Evolutionary conservation across 1,140 invertebrate species (phyloP).

Genomic region (Thereuonema tuberculata): DNA sequence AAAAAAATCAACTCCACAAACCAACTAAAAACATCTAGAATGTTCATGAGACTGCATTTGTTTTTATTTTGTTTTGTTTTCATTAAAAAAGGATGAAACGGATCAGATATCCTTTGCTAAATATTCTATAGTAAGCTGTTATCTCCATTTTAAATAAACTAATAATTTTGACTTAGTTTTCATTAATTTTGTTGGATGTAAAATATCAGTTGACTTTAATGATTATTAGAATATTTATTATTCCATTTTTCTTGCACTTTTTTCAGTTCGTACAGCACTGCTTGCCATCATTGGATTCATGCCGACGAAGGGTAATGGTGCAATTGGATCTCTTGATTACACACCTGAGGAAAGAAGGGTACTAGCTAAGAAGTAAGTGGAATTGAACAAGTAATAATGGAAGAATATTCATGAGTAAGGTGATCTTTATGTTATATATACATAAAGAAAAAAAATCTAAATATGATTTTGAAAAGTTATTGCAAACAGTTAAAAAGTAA

Average conservation of each 20-base stretch:
- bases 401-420: not conserved
- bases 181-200: not conserved
- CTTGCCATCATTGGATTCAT: slow-evolving; percentile 88
- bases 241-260: not conserved
- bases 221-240: not conserved
- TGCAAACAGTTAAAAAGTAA: no score
- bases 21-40: no score
- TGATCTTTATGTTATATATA: slow-evolving; percentile 4
- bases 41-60: no score
- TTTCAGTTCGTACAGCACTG: slow-evolving; percentile 62
- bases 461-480: not conserved
- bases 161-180: no score
- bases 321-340: slow-evolving; percentile 82
- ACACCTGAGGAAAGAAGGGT: slow-evolving; percentile 61
- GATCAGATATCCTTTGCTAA: no score
- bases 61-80: no score
- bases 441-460: no score
- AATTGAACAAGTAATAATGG: no score
- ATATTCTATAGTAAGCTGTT: no score
- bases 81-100: no score
- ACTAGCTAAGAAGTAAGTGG: slow-evolving; percentile 56
- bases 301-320: slow-evolving; percentile 73
- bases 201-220: not conserved
- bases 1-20: no score
- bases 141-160: no score